Evolutionary conservation across 2,113 vertebrate species (phyloP).

Genomic region (Indicator maculatus): DNA sequence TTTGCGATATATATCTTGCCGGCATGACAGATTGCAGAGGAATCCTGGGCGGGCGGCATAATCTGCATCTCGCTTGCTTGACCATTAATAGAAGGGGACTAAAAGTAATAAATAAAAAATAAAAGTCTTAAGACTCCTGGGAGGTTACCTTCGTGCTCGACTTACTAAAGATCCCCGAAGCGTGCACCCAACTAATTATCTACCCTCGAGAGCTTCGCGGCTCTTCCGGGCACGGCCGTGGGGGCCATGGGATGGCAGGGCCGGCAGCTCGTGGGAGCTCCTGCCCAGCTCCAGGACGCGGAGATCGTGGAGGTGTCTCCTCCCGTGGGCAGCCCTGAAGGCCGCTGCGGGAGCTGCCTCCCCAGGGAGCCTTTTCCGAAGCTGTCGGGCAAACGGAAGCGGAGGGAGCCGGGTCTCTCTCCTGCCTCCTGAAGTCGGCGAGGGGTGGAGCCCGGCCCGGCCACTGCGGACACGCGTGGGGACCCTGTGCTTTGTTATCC

Average conservation of each 20-base stretch:
- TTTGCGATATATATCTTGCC: constrained; percentile 79
- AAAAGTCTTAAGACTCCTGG: constrained; percentile 54
- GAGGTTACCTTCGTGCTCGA: constrained; percentile 37
- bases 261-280: not conserved
- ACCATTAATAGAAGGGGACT: constrained; percentile 76
- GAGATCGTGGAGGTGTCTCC: not conserved
- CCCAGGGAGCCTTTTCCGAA: not conserved
- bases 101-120: constrained; percentile 20
- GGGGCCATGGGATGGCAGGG: not conserved
- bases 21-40: constrained; percentile 76
- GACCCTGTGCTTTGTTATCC: not conserved
- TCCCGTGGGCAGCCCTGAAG: not conserved
- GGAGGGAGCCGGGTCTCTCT: not conserved
- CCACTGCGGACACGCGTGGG: not conserved
- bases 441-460: not conserved
- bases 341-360: not conserved
- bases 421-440: not conserved
- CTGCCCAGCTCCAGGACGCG: not conserved
- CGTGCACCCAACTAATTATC: not conserved
- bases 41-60: constrained; percentile 73
- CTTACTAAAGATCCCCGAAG: not conserved
- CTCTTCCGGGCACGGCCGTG: not conserved
- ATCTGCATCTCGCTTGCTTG: constrained; percentile 76
- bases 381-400: not conserved
- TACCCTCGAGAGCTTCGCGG: no score